Conservation (phyloP, 2,113 vertebrate genomes). For the Cebus imitator region DNA sequence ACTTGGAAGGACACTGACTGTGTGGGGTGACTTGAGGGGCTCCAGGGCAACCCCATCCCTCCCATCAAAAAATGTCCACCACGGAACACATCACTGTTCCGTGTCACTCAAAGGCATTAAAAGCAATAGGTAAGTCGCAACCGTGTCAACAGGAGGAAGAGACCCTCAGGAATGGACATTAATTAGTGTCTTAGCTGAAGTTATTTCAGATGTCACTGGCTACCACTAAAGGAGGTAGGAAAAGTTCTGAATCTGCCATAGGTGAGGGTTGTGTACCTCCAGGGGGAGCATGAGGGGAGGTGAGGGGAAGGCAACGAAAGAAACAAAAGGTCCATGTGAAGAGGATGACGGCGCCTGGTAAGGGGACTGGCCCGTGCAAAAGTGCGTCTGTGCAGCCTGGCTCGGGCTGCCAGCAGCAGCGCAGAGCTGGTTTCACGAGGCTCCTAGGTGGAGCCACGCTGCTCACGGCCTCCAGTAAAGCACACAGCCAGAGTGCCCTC, state of each 20-base stretch:
- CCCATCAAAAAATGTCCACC: background rate
- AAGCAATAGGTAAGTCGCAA: background rate
- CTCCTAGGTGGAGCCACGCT: accelerated
- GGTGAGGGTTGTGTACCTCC: background rate
- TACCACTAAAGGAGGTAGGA: background rate
- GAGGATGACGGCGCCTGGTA: background rate
- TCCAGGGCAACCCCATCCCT: background rate
- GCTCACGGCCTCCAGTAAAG: background rate
- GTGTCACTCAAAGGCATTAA: background rate
- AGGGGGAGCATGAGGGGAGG: background rate
- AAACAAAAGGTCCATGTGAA: background rate
- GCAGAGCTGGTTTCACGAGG: accelerated
- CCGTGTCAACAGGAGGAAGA: background rate
- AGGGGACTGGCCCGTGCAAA: background rate
- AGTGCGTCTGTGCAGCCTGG: too few relatives aligned
- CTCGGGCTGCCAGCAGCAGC: background rate
- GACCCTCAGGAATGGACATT: background rate
- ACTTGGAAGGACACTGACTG: background rate
- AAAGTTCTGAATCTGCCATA: background rate
- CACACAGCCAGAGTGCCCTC: constrained; percentile 65
- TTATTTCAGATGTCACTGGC: background rate
- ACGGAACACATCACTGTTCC: background rate
- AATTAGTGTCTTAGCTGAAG: background rate
- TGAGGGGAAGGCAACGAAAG: background rate
- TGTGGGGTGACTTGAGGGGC: background rate